Conservation (phyloP, 2,113 vertebrate genomes). For the Myrmophylax atrothorax region DNA sequence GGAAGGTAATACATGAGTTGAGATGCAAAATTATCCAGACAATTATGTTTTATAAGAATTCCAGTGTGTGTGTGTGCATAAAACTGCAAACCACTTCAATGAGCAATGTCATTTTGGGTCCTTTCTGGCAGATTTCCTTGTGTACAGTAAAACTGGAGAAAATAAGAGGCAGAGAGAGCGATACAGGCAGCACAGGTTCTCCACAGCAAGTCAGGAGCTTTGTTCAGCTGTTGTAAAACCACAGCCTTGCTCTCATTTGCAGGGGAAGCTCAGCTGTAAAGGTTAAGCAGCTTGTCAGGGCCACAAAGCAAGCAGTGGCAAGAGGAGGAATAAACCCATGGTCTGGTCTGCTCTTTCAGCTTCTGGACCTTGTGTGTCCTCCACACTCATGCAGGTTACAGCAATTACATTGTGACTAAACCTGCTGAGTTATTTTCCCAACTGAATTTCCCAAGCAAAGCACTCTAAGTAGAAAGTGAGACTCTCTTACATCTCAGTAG, state of each 20-base stretch:
- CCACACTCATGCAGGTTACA: background rate
- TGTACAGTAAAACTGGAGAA: background rate
- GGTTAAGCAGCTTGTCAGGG: background rate
- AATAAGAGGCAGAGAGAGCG: background rate
- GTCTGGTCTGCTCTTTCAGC: background rate
- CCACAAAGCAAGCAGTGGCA: background rate
- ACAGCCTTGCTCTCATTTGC: background rate
- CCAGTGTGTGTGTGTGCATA: fast-evolving
- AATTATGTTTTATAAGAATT: background rate
- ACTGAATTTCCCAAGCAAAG: background rate
- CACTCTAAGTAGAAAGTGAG: background rate
- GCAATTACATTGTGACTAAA: background rate
- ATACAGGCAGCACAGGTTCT: background rate
- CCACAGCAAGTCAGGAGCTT: background rate
- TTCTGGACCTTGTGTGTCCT: background rate
- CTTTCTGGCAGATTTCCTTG: background rate
- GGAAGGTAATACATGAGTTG: background rate
- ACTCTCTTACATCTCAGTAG: background rate
- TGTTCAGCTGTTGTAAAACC: background rate
- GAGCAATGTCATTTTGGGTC: background rate
- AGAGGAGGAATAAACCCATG: background rate
- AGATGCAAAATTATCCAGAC: background rate
- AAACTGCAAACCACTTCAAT: background rate
- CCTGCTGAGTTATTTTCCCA: background rate
- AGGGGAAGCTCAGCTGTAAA: background rate